These are phyloP conservation scores for Diuraphis noxia DNA, from an alignment of 1,140 invertebrate species.

Conservation along the genomic window DNA sequence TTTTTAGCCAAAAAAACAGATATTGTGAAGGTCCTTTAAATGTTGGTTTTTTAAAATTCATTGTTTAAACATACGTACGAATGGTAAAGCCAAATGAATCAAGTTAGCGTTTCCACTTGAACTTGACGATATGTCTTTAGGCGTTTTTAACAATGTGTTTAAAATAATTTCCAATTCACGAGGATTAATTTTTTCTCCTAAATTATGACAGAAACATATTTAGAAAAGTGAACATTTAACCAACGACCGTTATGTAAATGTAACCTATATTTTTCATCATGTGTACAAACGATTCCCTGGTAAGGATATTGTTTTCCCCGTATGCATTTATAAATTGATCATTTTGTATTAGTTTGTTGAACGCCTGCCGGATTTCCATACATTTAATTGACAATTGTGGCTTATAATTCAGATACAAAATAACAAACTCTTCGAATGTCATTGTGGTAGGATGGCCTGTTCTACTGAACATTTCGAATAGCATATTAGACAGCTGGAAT, in stretches of 20 bases:
- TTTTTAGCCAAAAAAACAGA: no score
- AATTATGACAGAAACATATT: no score
- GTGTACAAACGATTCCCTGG: slow-evolving; percentile 17
- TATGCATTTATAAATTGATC: not conserved
- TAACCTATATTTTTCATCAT: slow-evolving; percentile 14
- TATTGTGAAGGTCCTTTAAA: no score
- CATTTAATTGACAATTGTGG: not conserved
- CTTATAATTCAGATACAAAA: slow-evolving; percentile 34
- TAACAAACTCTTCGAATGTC: slow-evolving; percentile 16
- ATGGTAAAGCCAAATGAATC: not conserved
- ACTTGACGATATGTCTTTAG: not conserved
- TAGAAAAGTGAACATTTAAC: not conserved
- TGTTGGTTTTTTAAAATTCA: not conserved
- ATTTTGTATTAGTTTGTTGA: not conserved
- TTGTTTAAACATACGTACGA: not conserved
- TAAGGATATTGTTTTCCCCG: not conserved
- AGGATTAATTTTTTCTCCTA: not conserved
- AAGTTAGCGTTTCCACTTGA: not conserved
- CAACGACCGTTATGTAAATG: not conserved
- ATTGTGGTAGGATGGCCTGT: not conserved
- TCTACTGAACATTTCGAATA: not conserved
- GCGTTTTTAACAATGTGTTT: slow-evolving; percentile 22
- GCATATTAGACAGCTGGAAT: slow-evolving; percentile 24
- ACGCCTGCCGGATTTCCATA: not conserved
- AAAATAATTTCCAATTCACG: slow-evolving; percentile 19